These are phyloP conservation scores for Drosophila burlai DNA, from an alignment of 1,140 invertebrate species.

Conservation along the genomic window DNA sequence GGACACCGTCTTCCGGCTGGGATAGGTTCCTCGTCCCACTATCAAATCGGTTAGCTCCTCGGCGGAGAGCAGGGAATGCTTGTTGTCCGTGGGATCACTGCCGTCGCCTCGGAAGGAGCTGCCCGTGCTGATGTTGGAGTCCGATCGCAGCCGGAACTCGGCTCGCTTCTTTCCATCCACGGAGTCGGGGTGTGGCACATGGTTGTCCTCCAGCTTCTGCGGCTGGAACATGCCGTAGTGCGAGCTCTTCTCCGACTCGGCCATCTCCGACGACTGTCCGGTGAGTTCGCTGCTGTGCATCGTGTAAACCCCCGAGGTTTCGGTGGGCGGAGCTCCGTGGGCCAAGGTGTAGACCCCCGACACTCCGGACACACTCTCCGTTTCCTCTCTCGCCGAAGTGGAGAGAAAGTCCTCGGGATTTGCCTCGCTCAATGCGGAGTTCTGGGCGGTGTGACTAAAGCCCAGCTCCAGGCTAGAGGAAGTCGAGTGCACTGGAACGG, in stretches of 20 bases:
- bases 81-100: slow-evolving; percentile 92
- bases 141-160: slow-evolving; percentile 88
- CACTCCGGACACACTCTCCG: slow-evolving; percentile 85
- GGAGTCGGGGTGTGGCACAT: slow-evolving; percentile 43
- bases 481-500: slow-evolving; percentile 86
- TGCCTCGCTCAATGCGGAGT: slow-evolving; percentile 90
- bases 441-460: slow-evolving; percentile 93
- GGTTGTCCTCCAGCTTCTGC: slow-evolving; percentile 42
- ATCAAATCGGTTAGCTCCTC: slow-evolving; percentile 93
- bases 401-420: slow-evolving; percentile 87
- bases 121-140: slow-evolving; percentile 90
- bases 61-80: slow-evolving; percentile 90
- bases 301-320: slow-evolving; percentile 92
- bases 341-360: slow-evolving; percentile 86
- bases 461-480: slow-evolving; percentile 92
- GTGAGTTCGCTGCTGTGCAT: slow-evolving; percentile 90
- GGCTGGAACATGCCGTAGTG: slow-evolving; percentile 86
- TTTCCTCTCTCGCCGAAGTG: slow-evolving; percentile 76
- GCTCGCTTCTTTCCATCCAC: slow-evolving; percentile 62
- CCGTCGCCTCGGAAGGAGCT: slow-evolving; percentile 94
- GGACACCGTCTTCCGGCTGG: slow-evolving; percentile 92
- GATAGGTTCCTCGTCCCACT: slow-evolving; percentile 91
- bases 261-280: slow-evolving; percentile 82
- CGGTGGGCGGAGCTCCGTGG: slow-evolving; percentile 88
- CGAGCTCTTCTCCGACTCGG: slow-evolving; percentile 85